Base-by-base conservation (phyloP, 2,113 vertebrate genomes). In the Nanorana parkeri region DNA sequence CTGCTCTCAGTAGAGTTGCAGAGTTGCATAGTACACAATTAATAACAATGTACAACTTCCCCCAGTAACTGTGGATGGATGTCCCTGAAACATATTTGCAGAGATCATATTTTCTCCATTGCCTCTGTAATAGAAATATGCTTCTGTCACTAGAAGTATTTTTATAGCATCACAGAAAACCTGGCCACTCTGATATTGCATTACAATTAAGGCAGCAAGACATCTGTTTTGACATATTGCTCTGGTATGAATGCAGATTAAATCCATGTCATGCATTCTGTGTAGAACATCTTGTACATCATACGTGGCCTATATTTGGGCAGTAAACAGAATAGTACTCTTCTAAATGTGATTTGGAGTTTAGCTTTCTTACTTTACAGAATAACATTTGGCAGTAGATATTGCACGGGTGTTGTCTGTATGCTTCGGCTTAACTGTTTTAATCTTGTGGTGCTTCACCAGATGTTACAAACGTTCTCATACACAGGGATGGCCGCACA, bases 161-260 rank as follows among this genome's bases (percentile, higher is more conserved):
- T 47, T 68, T 51, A 17, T 52, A 16, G 19, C 17, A 71, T 54
- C 13, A 71, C 36, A 23, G 52, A 56, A 2, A 11, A 73, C 15
- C 17, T 8, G 6, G 63, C 5, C 17, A 6, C 28, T 71, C 2
- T n/a, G 11, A 74, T 74, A 29, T 36, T 74, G 13, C 24, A 28
- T 28, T 58, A 36, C 71, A 36, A 23, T 74, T 28, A 56, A 32
- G 24, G 28, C 32, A 16, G n/a, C 24, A 29, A 21, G 54, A 36
- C 71, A 74, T 74, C 71, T 74, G 71, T 3, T 74, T 28, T 58
- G 55, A 60, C 71, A 74, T 74, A 74, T 74, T 74, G 54, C 54
- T 36, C 13, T 32, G 55, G 52, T 74, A 60, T 74, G 26, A 74
- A 74, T 74, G 28, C n/a, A 23, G 71, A 32, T 32, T 21, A 58